These are phyloP conservation scores for Neogobius melanostomus DNA, from an alignment of 2,113 vertebrate species.

Conservation along the genomic window DNA sequence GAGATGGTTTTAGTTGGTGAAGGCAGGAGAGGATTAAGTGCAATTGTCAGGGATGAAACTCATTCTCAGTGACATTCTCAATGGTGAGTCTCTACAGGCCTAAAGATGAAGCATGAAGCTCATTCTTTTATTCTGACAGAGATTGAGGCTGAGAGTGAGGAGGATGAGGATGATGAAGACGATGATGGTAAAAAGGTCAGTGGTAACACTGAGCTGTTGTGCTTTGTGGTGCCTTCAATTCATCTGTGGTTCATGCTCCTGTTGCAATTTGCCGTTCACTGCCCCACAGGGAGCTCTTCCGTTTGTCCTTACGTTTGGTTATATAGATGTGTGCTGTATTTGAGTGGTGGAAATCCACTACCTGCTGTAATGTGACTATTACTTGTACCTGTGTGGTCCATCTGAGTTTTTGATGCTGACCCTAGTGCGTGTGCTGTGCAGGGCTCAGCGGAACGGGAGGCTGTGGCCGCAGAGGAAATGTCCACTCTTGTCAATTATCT, in stretches of 20 bases:
- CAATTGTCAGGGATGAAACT: too few species aligned
- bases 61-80: too few species aligned
- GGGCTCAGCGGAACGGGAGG: slow-evolving; percentile 93
- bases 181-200: slow-evolving; percentile 92
- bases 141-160: slow-evolving; percentile 74
- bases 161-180: slow-evolving; percentile 74
- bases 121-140: slow-evolving; percentile 64
- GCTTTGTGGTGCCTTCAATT: not conserved
- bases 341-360: not conserved
- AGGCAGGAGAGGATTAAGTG: too few species aligned
- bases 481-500: slow-evolving; percentile 97
- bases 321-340: not conserved
- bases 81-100: too few species aligned
- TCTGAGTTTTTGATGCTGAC: not conserved
- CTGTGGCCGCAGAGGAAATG: slow-evolving; percentile 96
- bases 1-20: too few species aligned
- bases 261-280: not conserved
- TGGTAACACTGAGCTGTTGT: slow-evolving; percentile 71
- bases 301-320: not conserved
- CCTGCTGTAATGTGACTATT: not conserved
- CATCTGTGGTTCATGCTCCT: not conserved
- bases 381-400: too few species aligned
- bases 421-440: slow-evolving; percentile 42
- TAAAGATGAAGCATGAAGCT: slow-evolving; percentile 25
- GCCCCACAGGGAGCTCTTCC: not conserved